Base-by-base conservation (phyloP, 2,797 vertebrate genomes). In the Macrochelys suwanniensis region DNA sequence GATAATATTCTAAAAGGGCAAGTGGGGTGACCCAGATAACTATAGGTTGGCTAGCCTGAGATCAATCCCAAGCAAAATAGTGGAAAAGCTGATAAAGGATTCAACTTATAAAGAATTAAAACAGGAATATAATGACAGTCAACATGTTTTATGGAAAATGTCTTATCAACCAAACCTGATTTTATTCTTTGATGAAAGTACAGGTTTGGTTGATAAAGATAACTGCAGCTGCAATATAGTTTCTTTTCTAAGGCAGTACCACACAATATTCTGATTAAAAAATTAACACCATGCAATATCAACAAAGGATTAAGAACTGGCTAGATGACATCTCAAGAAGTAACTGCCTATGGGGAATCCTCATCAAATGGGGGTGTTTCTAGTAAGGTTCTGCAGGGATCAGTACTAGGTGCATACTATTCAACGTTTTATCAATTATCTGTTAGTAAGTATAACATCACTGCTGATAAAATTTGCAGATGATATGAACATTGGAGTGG, bases 1-100 rank as follows among this genome's bases (percentile, higher is more conserved):
- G 76, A 5, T 57, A 90, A n/a, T 59, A 80, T 15, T 68, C 74
- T 50, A 79, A 93, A 79, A 93, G 68, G 19, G 56, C 49, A 89
- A 89, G 16, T 3, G n/a, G 74, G 42, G 31, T 61, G 23, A 12
- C 37, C 85, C 56, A 31, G n/a, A 4, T n/a, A 16, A 25, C 37
- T 77, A 89, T 65, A 91, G n/a, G 53, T 11, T 56, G 19, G 16
- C 37, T 84, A 50, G 49, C 33, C 50, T 77, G 79, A 42, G 37
- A 49, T 47, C 49, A 6, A 50, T 53, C n/a, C 77, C n/a, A 47
- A 28, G 47, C 23, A 81, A 0, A 56, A n/a, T 0, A 1, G 88
- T 8, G 9, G 8, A 26, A 51, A 81, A 82, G 33, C 28, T 78
- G 45, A 78, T 31, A 16, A 28, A 26, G 50, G 83, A 31, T 31